A percentile compares a stretch with the other conserved stretches of the same genome.
phyloP scores from a whole-genome alignment of 2,113 vertebrate genomes.

The Geococcyx californianus region DNA sequence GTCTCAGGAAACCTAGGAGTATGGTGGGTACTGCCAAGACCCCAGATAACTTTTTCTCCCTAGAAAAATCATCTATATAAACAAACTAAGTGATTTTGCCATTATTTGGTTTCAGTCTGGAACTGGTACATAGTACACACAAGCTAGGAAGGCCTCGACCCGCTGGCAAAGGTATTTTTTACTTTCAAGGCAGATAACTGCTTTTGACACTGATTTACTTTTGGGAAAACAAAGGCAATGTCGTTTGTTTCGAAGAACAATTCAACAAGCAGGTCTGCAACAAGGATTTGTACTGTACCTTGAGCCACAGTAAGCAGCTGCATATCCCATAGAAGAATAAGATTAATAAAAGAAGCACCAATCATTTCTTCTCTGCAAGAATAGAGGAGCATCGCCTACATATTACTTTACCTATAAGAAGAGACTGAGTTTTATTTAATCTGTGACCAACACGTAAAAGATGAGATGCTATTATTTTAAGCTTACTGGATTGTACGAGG shows the following conservation, averaged over 20 bases:
- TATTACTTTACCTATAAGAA: background rate
- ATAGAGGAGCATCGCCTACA: background rate
- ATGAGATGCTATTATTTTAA: background rate
- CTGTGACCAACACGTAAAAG: background rate
- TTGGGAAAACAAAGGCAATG: background rate
- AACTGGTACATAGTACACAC: background rate
- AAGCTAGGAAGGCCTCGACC: slow-evolving; percentile 4
- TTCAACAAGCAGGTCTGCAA: background rate
- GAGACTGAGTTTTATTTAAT: background rate
- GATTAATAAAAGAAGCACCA: background rate
- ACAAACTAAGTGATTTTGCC: background rate
- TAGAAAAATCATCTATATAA: background rate
- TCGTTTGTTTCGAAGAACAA: background rate
- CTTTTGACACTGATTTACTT: background rate
- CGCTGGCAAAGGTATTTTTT: background rate
- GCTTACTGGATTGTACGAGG: background rate
- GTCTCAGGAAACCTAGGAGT: background rate
- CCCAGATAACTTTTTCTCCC: background rate
- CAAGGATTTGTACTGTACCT: background rate
- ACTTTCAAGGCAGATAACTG: slow-evolving; percentile 7
- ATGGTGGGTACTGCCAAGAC: background rate
- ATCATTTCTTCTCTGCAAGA: background rate
- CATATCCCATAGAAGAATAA: background rate
- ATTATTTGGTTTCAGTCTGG: background rate
- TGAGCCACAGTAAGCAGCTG: background rate